Base-by-base conservation (phyloP, 2,797 vertebrate species). In the Brachyrhaphis roseni region DNA sequence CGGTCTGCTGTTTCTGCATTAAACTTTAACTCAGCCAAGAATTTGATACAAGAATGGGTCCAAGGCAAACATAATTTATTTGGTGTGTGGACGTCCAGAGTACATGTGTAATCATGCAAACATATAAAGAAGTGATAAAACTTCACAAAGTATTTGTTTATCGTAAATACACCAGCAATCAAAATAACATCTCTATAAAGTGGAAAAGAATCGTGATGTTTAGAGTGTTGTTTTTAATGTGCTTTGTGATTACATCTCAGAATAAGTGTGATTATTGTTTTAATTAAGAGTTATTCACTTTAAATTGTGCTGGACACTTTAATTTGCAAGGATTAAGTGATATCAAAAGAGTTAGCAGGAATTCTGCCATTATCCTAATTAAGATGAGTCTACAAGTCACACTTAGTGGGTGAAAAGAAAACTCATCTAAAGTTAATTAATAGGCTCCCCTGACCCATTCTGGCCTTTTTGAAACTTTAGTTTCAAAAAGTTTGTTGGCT, bases 161-260 rank as follows among this genome's bases (percentile, higher is more conserved):
- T 82, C 84, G 79, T 72, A 64, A 79, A 84, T 16, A 16, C 78
- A 59, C 59, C 55, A 71, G 64, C 82, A 82, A 79, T 76, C 43
- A 77, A 55, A n/a, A 31, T 26, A 78, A 85, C 79, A 78, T 78
- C n/a, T 70, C 74, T 70, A 53, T 79, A 81, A 79, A 82, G 11
- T 49, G 41, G 34, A 47, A 77, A 43, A 76, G 6, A 18, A 53
- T 26, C 39, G 18, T 70, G 47, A 18, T 66, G 34, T 72, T 78
- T 74, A 57, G 28, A 59, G 34, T 82, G 49, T 68, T 78, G 13
- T 53, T 81, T 77, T 70, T 71, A 51, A 36, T 45, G 36, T 68
- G 26, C n/a, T 51, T 80, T 66, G 72, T 46, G 26, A 62, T 18
- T 11, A 83, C 36, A 46, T 77, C 39, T 76, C 66, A 34, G 34